Evolutionary conservation across 2,888 invertebrate genomes (phyloP), one percentile per base, ranked within the genome.

Genomic region (Brenthis ino): DNA sequence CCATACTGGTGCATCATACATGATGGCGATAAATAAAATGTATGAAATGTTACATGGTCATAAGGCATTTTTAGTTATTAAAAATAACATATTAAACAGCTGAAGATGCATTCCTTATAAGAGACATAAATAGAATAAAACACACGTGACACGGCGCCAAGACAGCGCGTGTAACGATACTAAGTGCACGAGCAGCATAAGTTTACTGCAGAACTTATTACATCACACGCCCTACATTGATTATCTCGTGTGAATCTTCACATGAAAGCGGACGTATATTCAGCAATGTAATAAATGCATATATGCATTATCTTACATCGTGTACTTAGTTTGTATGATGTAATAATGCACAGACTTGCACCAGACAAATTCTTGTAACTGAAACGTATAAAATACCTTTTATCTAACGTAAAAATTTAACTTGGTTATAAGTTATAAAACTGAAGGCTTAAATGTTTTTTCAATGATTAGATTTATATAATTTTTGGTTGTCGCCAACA

Each of bases 261-360:
- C 77, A 77, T 73, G 57, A 71, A 67, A 60, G 58, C 48, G 53
- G 68, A 58, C 76, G 77, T 71, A 63, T 60, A 69, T 67, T 74
- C 80, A 68, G 86, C 87, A 87, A 85, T 88, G 91, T 76, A 85
- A 66, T 14, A 20, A 71, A 70, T 64, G 68, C 73, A 64, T 50
- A 65, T 76, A 72, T 74, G 72, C 66, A 68, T 73, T 72, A 58
- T 64, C 72, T 71, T 72, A 69, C 57, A 55, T 58, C 67, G 65
- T 70, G 58, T 69, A 66, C 70, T 76, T 77, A 76, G 20, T 60
- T 56, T 82, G 80, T 81, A 83, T 92, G 92, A 91, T 91, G 91
- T 87, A 91, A 92, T 79, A 85, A 77, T 76, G 67, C 63, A 69
- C 76, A 84, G 84, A 84, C 82, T 92, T 91, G 81, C 91, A 82